A percentile compares a stretch with the other conserved stretches of the same genome.
Evolutionary conservation across 2,113 vertebrate genomes (phyloP).

Genomic region (Gracilinanus agilis): DNA sequence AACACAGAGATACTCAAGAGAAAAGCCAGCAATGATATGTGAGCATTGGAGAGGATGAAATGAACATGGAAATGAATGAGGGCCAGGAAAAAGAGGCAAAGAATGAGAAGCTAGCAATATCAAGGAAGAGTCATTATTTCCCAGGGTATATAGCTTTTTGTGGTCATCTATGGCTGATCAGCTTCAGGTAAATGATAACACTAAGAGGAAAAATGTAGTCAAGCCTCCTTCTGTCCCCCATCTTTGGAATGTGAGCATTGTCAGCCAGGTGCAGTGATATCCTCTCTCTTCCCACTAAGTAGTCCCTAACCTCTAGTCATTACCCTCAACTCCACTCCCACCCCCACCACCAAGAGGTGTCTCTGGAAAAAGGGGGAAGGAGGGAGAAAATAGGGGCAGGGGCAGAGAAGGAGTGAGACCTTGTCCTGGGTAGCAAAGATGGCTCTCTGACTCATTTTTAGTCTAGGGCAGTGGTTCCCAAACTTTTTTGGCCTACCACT

Average conservation of each 20-base stretch:
- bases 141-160: no score
- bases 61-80: slow-evolving; percentile 31
- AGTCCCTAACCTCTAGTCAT: neutral
- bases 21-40: neutral
- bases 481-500: no score
- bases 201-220: neutral
- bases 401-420: neutral
- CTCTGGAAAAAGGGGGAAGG: neutral
- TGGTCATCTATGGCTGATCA: neutral
- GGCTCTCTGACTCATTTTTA: neutral
- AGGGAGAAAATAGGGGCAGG: neutral
- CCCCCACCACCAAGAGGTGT: neutral
- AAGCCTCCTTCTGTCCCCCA: neutral
- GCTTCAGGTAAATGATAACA: neutral
- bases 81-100: neutral
- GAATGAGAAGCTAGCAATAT: neutral
- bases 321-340: neutral
- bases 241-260: neutral
- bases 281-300: neutral
- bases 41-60: neutral
- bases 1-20: neutral
- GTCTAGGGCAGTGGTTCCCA: no score
- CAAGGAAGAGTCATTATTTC: slow-evolving; percentile 1
- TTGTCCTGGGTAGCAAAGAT: neutral
- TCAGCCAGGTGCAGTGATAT: neutral